A percentile compares a stretch with the other conserved stretches of the same genome.
Conservation (phyloP, 1,140 invertebrate species). For the Acromyrmex heyeri region DNA sequence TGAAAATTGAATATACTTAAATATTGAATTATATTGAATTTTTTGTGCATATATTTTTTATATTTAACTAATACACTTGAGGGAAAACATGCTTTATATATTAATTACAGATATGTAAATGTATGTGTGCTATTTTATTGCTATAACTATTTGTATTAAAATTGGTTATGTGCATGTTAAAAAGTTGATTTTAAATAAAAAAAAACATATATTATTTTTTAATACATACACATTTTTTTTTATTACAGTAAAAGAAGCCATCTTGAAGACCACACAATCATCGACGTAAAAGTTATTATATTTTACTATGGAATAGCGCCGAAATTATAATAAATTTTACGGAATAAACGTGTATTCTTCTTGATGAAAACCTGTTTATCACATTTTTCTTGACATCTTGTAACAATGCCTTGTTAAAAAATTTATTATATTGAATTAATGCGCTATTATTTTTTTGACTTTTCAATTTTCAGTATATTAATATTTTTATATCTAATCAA, state of each 20-base stretch:
- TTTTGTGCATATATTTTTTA: background rate
- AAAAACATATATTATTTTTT: slow-evolving; percentile 41
- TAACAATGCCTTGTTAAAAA: background rate
- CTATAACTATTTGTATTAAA: slow-evolving; percentile 5
- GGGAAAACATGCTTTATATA: background rate
- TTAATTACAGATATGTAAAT: background rate
- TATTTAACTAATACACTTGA: background rate
- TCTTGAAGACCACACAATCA: slow-evolving; percentile 75
- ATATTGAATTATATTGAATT: slow-evolving; percentile 3
- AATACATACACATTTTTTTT: slow-evolving; percentile 68
- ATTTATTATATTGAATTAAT: background rate
- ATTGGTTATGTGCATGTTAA: slow-evolving; percentile 61
- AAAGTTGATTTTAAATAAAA: slow-evolving; percentile 42
- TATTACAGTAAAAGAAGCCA: slow-evolving; percentile 82
- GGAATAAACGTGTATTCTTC: slow-evolving; percentile 75
- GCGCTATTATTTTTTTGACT: background rate
- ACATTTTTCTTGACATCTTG: slow-evolving; percentile 4
- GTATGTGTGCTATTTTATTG: slow-evolving; percentile 1
- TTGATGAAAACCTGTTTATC: slow-evolving; percentile 55
- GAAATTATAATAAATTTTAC: slow-evolving; percentile 81
- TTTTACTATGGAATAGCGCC: slow-evolving; percentile 69
- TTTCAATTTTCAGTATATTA: background rate
- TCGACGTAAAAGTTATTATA: slow-evolving; percentile 81
- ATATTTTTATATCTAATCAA: background rate
- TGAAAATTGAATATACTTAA: background rate